Percentiles rank a stretch among this genome's conserved stretches.
Evolutionary conservation across 2,888 invertebrate species (phyloP).

Genomic region (Hipparchia sbordonii): DNA sequence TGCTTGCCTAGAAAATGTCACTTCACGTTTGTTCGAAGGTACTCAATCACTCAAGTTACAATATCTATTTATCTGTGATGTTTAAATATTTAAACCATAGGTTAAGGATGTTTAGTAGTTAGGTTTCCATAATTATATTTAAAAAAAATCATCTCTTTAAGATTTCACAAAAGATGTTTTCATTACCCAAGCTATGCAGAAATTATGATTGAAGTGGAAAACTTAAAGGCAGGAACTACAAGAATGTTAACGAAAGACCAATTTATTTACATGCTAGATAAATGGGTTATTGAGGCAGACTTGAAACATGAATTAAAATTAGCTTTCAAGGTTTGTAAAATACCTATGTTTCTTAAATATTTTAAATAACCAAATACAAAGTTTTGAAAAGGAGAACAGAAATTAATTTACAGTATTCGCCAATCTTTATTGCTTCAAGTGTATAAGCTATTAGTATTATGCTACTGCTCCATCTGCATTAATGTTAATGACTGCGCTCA

Average conservation of each 20-base stretch:
- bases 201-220: constrained; percentile 65
- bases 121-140: no score
- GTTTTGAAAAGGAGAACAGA: neutral
- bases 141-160: constrained; percentile 41
- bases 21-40: no score
- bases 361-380: neutral
- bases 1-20: no score
- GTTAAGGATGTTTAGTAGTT: no score
- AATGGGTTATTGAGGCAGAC: constrained; percentile 57
- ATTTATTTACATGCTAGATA: constrained; percentile 64
- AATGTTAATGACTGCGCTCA: no score
- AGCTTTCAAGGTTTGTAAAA: constrained; percentile 60
- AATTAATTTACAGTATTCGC: no score
- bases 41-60: no score
- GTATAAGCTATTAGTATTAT: no score
- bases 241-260: constrained; percentile 66
- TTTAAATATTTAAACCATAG: no score
- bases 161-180: constrained; percentile 68
- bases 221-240: constrained; percentile 55
- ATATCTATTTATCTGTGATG: no score
- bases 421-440: no score
- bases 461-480: no score
- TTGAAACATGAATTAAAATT: constrained; percentile 67
- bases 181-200: constrained; percentile 66
- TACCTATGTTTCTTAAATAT: neutral